A percentile compares a stretch with the other conserved stretches of the same genome.
Evolutionary conservation across 2,888 invertebrate genomes (phyloP).

Genomic region (Saturnia pavonia): DNA sequence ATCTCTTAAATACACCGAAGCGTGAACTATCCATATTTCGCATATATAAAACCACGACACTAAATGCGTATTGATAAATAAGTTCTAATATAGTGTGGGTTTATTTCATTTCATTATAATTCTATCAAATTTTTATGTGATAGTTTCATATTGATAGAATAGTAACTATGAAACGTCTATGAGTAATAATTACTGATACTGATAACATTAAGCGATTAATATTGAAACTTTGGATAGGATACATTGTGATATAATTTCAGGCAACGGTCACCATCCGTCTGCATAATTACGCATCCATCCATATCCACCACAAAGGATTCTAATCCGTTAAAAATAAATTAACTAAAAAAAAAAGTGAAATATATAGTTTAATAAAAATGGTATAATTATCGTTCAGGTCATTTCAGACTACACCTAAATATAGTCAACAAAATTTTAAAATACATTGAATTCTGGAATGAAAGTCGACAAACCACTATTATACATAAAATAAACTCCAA

Average conservation of each 20-base stretch:
- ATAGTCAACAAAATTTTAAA: background rate
- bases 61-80: background rate
- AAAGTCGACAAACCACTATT: background rate
- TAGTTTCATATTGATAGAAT: background rate
- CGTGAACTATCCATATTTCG: background rate
- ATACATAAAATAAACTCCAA: background rate
- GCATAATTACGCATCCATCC: slow-evolving; percentile 12
- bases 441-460: background rate
- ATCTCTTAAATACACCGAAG: background rate
- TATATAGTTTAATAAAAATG: background rate
- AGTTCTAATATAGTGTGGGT: background rate
- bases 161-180: background rate
- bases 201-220: background rate
- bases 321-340: background rate
- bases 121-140: background rate
- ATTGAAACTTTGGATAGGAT: slow-evolving; percentile 3
- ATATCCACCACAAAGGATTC: background rate
- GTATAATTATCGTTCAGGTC: background rate
- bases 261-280: slow-evolving; percentile 15
- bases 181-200: background rate
- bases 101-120: background rate
- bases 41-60: background rate
- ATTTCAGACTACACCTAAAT: background rate
- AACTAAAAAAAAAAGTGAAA: background rate
- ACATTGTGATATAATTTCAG: background rate